Evolutionary conservation across 2,888 invertebrate species (phyloP).

Genomic region (Xestobium rufovillosum): DNA sequence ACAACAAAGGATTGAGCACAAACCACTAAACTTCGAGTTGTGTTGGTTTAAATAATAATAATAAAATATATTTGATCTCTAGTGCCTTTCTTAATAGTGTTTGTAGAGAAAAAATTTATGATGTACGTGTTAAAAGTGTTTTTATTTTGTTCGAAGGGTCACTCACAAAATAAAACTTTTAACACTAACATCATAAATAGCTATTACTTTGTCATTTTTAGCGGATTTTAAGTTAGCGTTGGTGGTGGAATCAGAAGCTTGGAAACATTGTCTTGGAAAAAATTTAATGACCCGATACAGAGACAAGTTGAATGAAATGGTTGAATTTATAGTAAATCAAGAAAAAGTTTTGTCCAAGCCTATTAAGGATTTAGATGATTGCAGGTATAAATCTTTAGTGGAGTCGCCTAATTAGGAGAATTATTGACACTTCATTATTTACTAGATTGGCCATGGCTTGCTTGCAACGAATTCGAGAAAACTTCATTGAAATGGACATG

Average conservation of each 20-base stretch:
- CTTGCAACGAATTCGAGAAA: conserved; percentile 64
- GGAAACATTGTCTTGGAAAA: conserved; percentile 68
- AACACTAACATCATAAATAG: too few relatives aligned
- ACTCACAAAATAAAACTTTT: too few relatives aligned
- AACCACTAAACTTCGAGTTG: too few relatives aligned
- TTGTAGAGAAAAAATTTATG: too few relatives aligned
- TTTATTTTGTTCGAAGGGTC: too few relatives aligned
- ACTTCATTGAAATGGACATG: conserved; percentile 74
- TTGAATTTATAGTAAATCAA: conserved; percentile 69
- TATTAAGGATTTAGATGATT: conserved; percentile 71
- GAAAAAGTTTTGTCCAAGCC: conserved; percentile 61
- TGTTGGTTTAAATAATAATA: too few relatives aligned
- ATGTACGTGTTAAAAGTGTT: too few relatives aligned
- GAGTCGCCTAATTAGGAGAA: too few relatives aligned
- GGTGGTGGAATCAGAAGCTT: conserved; percentile 66
- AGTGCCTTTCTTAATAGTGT: too few relatives aligned
- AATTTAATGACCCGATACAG: conserved; percentile 62
- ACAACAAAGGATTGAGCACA: too few relatives aligned
- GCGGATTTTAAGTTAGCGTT: conserved; percentile 60
- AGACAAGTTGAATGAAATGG: conserved; percentile 59
- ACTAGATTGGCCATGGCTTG: conserved; percentile 70
- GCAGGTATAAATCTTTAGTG: conserved; percentile 37
- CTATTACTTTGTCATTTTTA: too few relatives aligned
- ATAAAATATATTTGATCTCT: too few relatives aligned
- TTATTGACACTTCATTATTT: conserved; percentile 8